A percentile compares a stretch with the other conserved stretches of the same genome.
phyloP scores from a whole-genome alignment of 2,797 vertebrate genomes.

The Spinibarbus caldwelli region DNA sequence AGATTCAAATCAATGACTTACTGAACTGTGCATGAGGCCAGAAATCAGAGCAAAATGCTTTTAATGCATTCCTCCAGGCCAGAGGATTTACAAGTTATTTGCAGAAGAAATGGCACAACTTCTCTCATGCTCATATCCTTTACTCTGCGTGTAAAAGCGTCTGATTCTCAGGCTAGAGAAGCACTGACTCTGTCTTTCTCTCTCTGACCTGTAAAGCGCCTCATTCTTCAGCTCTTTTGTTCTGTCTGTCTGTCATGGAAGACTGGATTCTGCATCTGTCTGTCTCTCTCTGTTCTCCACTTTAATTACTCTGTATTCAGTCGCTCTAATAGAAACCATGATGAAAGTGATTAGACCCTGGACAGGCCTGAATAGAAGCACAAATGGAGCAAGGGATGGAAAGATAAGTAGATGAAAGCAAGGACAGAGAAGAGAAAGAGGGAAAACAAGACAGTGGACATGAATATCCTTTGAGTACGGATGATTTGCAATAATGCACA shows the following conservation, averaged over 20 bases:
- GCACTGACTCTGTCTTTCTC: neutral
- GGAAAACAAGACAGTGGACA: constrained; percentile 9
- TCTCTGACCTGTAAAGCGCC: constrained; percentile 20
- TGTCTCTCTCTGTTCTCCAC: constrained; percentile 70
- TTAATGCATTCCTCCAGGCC: neutral
- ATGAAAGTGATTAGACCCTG: constrained; percentile 82
- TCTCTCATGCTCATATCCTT: neutral
- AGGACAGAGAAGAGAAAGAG: constrained; percentile 29
- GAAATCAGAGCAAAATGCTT: neutral
- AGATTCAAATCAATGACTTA: neutral
- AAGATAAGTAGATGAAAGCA: constrained; percentile 54
- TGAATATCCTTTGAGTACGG: constrained; percentile 8
- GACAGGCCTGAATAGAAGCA: constrained; percentile 58
- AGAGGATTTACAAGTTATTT: neutral
- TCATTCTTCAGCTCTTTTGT: constrained; percentile 12
- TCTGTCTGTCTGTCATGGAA: constrained; percentile 37
- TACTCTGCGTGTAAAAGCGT: neutral
- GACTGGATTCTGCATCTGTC: constrained; percentile 62
- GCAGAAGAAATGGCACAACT: neutral
- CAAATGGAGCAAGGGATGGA: constrained; percentile 49
- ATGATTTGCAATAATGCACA: constrained; percentile 7
- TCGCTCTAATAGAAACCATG: constrained; percentile 82
- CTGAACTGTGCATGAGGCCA: neutral
- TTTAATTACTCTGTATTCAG: constrained; percentile 84
- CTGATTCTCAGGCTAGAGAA: neutral